Conservation (phyloP, 2,113 vertebrate species). For the Burhinus bistriatus region DNA sequence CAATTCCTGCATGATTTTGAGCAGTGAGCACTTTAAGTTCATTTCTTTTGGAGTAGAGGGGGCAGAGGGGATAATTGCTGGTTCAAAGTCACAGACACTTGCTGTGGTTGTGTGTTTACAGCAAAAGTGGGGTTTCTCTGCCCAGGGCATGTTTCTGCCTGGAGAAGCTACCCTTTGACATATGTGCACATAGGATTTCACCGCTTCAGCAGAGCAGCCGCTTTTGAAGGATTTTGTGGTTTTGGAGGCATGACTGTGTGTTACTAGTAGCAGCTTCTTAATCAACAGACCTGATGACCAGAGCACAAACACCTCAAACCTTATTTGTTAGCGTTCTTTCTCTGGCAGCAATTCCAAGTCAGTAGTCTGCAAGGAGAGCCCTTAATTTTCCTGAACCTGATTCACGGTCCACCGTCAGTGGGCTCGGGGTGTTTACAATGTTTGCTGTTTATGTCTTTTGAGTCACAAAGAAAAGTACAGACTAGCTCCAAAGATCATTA, state of each 20-base stretch:
- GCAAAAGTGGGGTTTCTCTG: background rate
- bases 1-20: background rate
- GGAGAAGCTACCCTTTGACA: background rate
- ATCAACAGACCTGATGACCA: background rate
- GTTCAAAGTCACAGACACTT: background rate
- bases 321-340: background rate
- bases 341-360: background rate
- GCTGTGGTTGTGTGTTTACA: background rate
- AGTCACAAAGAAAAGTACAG: background rate
- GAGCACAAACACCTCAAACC: background rate
- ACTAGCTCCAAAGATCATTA: background rate
- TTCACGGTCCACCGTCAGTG: background rate
- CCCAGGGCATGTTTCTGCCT: background rate
- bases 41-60: background rate
- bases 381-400: background rate
- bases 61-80: background rate
- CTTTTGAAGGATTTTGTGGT: background rate
- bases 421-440: background rate
- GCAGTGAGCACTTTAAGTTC: background rate
- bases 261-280: background rate
- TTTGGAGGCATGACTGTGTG: background rate
- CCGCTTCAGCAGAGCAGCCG: accelerated
- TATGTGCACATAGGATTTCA: accelerated
- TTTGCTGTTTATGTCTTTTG: background rate
- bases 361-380: background rate